phyloP scores from a whole-genome alignment of 2,888 invertebrate genomes.

The Xylophagus ater region DNA sequence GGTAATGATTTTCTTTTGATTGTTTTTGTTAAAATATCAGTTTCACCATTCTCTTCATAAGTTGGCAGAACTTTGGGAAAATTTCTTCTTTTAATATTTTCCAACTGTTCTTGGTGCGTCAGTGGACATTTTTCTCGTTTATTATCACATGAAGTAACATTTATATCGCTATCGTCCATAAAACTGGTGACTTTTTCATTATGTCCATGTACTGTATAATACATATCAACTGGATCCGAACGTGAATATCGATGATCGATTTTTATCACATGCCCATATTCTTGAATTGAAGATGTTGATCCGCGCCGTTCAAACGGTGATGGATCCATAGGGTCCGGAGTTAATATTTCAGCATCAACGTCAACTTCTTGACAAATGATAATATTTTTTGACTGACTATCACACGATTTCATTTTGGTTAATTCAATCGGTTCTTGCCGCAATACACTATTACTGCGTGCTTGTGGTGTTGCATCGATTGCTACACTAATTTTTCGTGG shows the following conservation, averaged over 20 bases:
- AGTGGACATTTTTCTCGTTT: constrained; percentile 35
- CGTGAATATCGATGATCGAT: constrained; percentile 54
- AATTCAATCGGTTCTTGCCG: constrained; percentile 68
- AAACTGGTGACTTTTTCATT: constrained; percentile 41
- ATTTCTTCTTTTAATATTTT: constrained; percentile 63
- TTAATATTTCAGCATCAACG: constrained; percentile 31
- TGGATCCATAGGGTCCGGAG: constrained; percentile 5
- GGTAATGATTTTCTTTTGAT: constrained; percentile 54
- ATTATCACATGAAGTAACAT: constrained; percentile 63
- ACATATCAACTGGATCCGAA: constrained; percentile 56
- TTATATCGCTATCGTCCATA: constrained; percentile 45
- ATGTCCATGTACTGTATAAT: constrained; percentile 27
- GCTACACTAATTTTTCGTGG: constrained; percentile 64
- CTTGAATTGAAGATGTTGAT: constrained; percentile 21
- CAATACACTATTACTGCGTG: constrained; percentile 58
- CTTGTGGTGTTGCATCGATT: constrained; percentile 66
- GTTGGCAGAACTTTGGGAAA: constrained; percentile 82
- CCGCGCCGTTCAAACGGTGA: constrained; percentile 24
- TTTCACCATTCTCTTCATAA: constrained; percentile 40
- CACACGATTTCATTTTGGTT: constrained; percentile 40
- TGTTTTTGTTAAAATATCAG: constrained; percentile 17
- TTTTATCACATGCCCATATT: constrained; percentile 9
- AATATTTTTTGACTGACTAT: constrained; percentile 26
- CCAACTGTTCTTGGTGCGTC: constrained; percentile 58
- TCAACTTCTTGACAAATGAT: constrained; percentile 37